Conservation (phyloP, 2,888 invertebrate species). For the Eulithis prunata region DNA sequence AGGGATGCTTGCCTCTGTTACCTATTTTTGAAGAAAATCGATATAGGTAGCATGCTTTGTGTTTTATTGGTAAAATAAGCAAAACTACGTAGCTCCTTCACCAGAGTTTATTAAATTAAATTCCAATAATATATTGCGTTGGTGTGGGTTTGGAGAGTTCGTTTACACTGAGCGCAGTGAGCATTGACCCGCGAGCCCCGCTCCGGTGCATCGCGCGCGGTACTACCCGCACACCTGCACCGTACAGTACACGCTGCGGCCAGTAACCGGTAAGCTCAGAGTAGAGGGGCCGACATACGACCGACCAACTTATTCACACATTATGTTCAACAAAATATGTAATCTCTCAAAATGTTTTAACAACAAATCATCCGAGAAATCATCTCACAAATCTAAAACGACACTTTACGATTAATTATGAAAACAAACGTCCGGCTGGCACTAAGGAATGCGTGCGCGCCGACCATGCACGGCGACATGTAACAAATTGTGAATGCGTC, state of each 20-base stretch:
- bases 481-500: constrained; percentile 20
- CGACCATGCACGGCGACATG: constrained; percentile 13
- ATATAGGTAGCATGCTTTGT: too few species aligned
- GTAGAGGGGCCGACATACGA: neutral
- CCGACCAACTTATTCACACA: neutral
- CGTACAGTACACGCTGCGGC: neutral
- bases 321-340: neutral
- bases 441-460: constrained; percentile 21
- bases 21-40: neutral
- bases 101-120: neutral
- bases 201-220: neutral
- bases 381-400: constrained; percentile 20
- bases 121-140: neutral
- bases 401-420: constrained; percentile 18
- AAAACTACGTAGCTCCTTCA: neutral
- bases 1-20: neutral
- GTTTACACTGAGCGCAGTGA: neutral
- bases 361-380: constrained; percentile 9
- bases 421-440: constrained; percentile 21
- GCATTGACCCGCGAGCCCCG: neutral
- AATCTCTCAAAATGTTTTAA: constrained; percentile 2
- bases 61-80: neutral
- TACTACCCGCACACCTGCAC: neutral
- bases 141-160: neutral
- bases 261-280: too few species aligned